Base-by-base conservation (phyloP, 2,113 vertebrate genomes). In the Tichodroma muraria region DNA sequence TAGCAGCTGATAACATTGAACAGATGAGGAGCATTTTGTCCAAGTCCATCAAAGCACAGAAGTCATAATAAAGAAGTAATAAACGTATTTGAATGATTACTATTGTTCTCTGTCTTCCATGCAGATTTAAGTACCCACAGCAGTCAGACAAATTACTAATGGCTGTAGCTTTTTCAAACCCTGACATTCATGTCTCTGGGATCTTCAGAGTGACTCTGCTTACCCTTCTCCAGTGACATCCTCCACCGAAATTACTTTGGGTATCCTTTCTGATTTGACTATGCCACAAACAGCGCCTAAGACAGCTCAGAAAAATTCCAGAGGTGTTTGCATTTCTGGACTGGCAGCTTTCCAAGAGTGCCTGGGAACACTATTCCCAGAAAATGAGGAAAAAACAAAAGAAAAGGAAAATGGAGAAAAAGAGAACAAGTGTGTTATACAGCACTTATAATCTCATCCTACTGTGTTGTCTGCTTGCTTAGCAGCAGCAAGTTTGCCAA, bases 121-220 rank as follows among this genome's bases (percentile, higher is more conserved):
- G 37, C 37, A 56, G 59, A 69, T 88, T 84, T 8, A 57, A 33
- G 52, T 56, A 64, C 8, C 15, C 24, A 37, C 11, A 73, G n/a
- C 21, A 78, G 45, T 49, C 37, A 57, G 20, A 77, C 12, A 49
- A 64, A 69, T 9, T 28, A n/a, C 16, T 8, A 93, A 86, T 9
- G 33, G 9, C 13, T 77, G 53, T 45, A 69, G 23, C 6, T n/a
- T 45, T 77, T 83, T 70, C 33, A 40, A 57, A 49, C 4, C 3
- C 13, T 45, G 38, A 56, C 0, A 0, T 54, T 68, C 4, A 0
- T 2, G 2, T 16, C 12, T 61, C 33, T 53, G 30, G 15, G 25
- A 56, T 65, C 37, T 69, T 76, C 49, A 53, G 28, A 25, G 9
- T 63, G 54, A 72, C 15, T 18, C 31, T 77, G 24, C 14, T 6